A percentile compares a stretch with the other conserved stretches of the same genome.
phyloP scores from a whole-genome alignment of 2,113 vertebrate species.

The Leucopternis melanops region DNA sequence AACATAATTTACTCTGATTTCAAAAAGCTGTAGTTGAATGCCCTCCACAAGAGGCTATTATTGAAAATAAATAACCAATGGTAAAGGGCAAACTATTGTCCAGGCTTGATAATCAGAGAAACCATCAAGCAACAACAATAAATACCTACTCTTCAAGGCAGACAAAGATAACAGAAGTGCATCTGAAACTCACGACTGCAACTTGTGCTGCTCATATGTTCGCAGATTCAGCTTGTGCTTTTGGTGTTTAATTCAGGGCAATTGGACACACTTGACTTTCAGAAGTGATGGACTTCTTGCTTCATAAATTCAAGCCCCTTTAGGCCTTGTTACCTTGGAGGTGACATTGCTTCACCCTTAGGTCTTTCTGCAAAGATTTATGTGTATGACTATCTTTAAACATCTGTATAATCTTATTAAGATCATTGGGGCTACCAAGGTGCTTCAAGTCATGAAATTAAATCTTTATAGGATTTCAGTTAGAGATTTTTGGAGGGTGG shows the following conservation, averaged over 20 bases:
- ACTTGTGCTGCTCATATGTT: not conserved
- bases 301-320: not conserved
- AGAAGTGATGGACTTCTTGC: not conserved
- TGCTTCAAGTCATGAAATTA: not conserved
- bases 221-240: not conserved
- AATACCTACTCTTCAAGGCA: not conserved
- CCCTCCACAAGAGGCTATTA: not conserved
- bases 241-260: not conserved
- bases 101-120: not conserved
- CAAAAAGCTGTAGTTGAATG: not conserved
- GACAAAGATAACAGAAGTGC: not conserved
- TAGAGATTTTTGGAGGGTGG: not conserved
- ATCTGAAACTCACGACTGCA: not conserved
- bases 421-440: not conserved
- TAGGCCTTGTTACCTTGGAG: not conserved
- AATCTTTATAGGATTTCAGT: not conserved
- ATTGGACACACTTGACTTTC: not conserved
- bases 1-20: not conserved
- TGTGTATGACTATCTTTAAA: not conserved
- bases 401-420: not conserved
- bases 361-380: not conserved
- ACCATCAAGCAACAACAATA: not conserved
- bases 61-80: not conserved
- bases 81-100: not conserved
- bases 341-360: not conserved